Evolutionary conservation across 2,888 invertebrate species (phyloP), one percentile per base, ranked within the genome.

Genomic region (Carpatolechia fugitivella): DNA sequence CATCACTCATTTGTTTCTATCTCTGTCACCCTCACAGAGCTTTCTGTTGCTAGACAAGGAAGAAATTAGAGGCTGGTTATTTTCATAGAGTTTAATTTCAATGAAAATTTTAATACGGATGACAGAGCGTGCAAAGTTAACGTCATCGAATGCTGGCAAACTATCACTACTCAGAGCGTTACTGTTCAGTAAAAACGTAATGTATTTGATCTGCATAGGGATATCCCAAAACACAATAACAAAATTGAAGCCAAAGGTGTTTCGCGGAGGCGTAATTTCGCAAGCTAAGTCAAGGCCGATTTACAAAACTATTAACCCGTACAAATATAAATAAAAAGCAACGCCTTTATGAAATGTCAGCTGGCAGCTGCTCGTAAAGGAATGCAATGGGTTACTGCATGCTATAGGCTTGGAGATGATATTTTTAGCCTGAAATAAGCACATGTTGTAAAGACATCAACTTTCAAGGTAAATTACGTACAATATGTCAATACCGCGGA

Each of bases 211-310:
- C 20, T 44, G 6, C n/a, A 7, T 7, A 44, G 24, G 24, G n/a
- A 44, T 33, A 33, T 33, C 3, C 29, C n/a, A 20, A 44, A n/a
- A 44, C 6, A 11, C 29, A 44, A 3, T 5, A 24, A 44, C 44
- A n/a, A 29, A 29, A 44, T 44, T n/a, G 10, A 1, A 40, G 20
- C 44, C 24, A 24, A n/a, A 59, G 61, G 72, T 66, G 67, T 75
- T 66, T 66, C 64, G 74, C 70, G 72, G 70, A 72, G 76, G 77
- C 71, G 78, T 72, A 65, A 74, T 86, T 82, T 85, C 82, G 76
- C 78, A 85, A 85, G 76, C 61, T 68, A 71, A 71, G 68, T 29
- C 85, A 88, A 88, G 88, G 86, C 80, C 86, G 78, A 69, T 74
- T 80, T 77, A 74, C 78, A 76, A 84, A 84, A 78, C 72, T 59